Evolutionary conservation across 2,888 invertebrate genomes (phyloP).

Genomic region (Danaus chrysippus): DNA sequence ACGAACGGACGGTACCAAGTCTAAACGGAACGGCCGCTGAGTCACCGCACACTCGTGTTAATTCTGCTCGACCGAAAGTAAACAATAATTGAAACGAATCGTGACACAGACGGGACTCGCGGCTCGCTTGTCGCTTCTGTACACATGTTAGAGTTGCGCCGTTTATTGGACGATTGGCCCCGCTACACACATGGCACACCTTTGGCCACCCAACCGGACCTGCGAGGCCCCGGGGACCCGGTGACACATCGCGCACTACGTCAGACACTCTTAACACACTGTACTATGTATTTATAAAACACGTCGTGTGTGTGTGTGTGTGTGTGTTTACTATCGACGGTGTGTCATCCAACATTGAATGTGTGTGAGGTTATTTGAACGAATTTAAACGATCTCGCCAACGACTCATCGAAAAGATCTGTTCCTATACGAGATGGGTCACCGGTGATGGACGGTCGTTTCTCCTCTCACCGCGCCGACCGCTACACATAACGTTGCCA

Average conservation of each 20-base stretch:
- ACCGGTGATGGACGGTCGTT: constrained; percentile 29
- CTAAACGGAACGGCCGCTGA: constrained; percentile 55
- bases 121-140: no score
- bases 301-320: constrained; percentile 62
- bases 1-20: no score
- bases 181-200: constrained; percentile 46
- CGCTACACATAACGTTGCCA: constrained; percentile 41
- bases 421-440: constrained; percentile 7
- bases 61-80: background rate
- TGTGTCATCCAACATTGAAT: constrained; percentile 71
- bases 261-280: constrained; percentile 67
- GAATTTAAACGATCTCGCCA: constrained; percentile 51
- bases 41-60: constrained; percentile 49
- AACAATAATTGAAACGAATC: no score
- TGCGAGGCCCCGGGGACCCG: constrained; percentile 46
- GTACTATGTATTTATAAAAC: constrained; percentile 65
- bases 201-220: constrained; percentile 43
- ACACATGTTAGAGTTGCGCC: no score
- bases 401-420: constrained; percentile 22
- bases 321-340: constrained; percentile 74
- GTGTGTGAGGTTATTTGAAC: constrained; percentile 63
- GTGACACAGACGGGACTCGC: no score
- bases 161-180: background rate
- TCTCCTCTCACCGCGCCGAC: constrained; percentile 40
- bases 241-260: constrained; percentile 71